phyloP scores from a whole-genome alignment of 2,113 vertebrate genomes.

The Hassar affinis region DNA sequence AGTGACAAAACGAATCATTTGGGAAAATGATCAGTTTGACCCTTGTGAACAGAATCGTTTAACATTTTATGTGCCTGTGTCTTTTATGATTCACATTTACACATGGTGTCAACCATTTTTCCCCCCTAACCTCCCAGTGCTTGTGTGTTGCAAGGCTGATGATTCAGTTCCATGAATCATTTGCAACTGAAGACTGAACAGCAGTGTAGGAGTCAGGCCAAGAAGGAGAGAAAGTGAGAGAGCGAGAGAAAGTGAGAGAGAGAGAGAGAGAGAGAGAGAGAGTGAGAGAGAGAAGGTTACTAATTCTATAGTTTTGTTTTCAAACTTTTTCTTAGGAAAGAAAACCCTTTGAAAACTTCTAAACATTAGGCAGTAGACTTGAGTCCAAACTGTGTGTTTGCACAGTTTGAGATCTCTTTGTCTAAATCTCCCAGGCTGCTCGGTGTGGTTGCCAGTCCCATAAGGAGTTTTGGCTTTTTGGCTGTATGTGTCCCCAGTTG shows the following conservation, averaged over 20 bases:
- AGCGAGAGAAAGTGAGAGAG: background rate
- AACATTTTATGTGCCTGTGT: slow-evolving; percentile 38
- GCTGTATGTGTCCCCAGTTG: background rate
- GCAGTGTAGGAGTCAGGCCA: slow-evolving; percentile 25
- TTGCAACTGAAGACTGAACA: slow-evolving; percentile 32
- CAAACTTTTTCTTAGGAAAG: background rate
- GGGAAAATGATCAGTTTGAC: slow-evolving; percentile 29
- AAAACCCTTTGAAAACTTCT: slow-evolving; percentile 4
- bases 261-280: background rate
- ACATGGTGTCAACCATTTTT: slow-evolving; percentile 20
- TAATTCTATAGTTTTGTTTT: slow-evolving; percentile 1
- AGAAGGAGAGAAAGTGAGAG: background rate
- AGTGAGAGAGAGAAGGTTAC: background rate
- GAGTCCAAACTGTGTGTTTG: slow-evolving; percentile 4
- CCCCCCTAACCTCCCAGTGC: background rate
- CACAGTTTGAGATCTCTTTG: slow-evolving; percentile 16
- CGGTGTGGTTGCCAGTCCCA: slow-evolving; percentile 39
- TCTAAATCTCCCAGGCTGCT: slow-evolving; percentile 23
- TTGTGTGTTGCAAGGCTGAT: slow-evolving; percentile 27
- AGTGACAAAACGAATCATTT: slow-evolving; percentile 50
- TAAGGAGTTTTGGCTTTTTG: slow-evolving; percentile 14
- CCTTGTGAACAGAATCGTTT: slow-evolving; percentile 33
- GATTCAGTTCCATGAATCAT: slow-evolving; percentile 52
- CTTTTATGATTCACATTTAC: slow-evolving; percentile 47
- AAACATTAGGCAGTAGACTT: background rate